Conservation (phyloP, 1,140 invertebrate species). For the Bombus ignitus region DNA sequence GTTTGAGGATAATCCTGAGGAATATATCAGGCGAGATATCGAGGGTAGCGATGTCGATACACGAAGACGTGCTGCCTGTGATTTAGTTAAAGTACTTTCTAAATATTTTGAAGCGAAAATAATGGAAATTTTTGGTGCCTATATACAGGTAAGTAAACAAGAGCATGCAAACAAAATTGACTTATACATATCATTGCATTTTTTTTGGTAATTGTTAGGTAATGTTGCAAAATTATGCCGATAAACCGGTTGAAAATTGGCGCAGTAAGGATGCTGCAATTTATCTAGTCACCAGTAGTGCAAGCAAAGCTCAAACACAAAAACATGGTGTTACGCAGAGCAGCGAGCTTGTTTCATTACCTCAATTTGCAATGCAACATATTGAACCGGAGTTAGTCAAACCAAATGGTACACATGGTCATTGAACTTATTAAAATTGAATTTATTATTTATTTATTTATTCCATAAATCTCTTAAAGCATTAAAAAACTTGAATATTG, state of each 20-base stretch:
- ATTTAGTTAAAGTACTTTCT: conserved; percentile 95
- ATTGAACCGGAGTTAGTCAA: conserved; percentile 93
- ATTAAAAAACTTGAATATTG: conserved; percentile 4
- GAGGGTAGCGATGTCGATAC: conserved; percentile 99
- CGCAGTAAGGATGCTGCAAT: conserved; percentile 97
- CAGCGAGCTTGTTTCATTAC: conserved; percentile 93
- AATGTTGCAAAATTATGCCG: conserved; percentile 90
- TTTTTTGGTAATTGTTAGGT: conserved; percentile 83
- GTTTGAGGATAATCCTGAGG: conserved; percentile 99
- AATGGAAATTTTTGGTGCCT: conserved; percentile 95
- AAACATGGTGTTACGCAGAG: conserved; percentile 95
- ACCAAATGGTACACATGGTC: conserved; percentile 85
- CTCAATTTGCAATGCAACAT: conserved; percentile 93
- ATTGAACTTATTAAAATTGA: not conserved
- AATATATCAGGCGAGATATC: conserved; percentile 98
- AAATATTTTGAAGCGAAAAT: conserved; percentile 96
- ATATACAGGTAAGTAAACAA: conserved; percentile 85
- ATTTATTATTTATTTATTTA: not conserved
- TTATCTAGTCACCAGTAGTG: conserved; percentile 97
- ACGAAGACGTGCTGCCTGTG: conserved; percentile 95
- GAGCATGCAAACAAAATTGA: conserved; percentile 3
- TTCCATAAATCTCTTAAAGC: not conserved
- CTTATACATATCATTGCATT: not conserved
- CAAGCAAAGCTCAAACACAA: conserved; percentile 94
- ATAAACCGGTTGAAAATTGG: conserved; percentile 92